phyloP scores from a whole-genome alignment of 2,113 vertebrate genomes.

The Neofelis nebulosa region DNA sequence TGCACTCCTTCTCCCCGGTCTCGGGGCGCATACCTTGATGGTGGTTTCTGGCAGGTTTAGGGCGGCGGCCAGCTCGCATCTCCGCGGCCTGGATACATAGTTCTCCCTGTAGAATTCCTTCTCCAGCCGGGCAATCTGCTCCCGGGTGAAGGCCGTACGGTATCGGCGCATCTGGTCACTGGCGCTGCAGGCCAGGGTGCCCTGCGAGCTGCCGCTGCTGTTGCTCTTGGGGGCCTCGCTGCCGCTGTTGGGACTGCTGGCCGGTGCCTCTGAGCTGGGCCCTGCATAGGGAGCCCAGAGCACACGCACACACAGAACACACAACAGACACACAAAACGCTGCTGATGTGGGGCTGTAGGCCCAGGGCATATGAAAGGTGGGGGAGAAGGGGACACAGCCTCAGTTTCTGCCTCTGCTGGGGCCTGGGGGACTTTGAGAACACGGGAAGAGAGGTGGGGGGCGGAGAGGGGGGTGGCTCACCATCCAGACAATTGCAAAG shows the following conservation, averaged over 20 bases:
- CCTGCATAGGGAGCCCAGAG: slow-evolving; percentile 81
- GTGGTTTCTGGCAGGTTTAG: slow-evolving; percentile 98
- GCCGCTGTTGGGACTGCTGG: slow-evolving; percentile 81
- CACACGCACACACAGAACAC: slow-evolving; percentile 61
- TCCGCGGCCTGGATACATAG: slow-evolving; percentile 96
- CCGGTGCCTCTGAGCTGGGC: slow-evolving; percentile 82
- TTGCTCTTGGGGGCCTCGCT: slow-evolving; percentile 89
- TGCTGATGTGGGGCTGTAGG: neutral
- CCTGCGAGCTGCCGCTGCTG: slow-evolving; percentile 86
- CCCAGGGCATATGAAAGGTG: neutral
- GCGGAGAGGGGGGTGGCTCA: neutral
- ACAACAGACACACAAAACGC: slow-evolving; percentile 53
- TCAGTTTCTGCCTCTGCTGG: neutral
- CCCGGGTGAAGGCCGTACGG: slow-evolving; percentile 97
- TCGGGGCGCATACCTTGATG: slow-evolving; percentile 91
- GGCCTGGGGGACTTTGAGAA: neutral
- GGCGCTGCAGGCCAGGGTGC: slow-evolving; percentile 91
- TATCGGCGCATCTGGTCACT: slow-evolving; percentile 98
- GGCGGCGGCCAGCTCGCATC: slow-evolving; percentile 97
- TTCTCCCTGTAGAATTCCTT: slow-evolving; percentile 99
- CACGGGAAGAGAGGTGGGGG: neutral
- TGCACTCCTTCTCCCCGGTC: neutral
- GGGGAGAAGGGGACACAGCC: neutral
- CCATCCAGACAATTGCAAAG: neutral
- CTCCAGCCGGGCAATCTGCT: slow-evolving; percentile 97